Percentiles rank a stretch among this genome's conserved stretches.
These are phyloP conservation scores for Sarcophilus harrisii DNA, from an alignment of 2,797 vertebrate genomes.

Conservation along the genomic window DNA sequence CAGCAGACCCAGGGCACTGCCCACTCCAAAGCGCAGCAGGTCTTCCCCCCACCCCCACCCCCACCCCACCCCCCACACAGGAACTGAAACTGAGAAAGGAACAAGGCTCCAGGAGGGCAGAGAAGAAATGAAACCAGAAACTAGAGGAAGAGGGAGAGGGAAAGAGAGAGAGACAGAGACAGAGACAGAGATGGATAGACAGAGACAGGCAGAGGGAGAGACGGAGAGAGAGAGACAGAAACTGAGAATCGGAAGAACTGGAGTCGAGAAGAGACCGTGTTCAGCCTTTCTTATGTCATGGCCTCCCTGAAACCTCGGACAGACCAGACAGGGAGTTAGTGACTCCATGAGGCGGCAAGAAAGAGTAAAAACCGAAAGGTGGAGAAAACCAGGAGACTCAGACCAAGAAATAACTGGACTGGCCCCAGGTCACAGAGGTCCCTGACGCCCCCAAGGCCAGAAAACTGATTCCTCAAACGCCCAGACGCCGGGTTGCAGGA, in stretches of 20 bases:
- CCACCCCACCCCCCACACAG: not conserved
- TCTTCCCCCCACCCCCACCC: too few species aligned
- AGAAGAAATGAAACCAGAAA: not conserved
- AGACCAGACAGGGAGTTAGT: not conserved
- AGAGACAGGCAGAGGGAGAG: not conserved
- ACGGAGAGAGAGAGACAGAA: too few species aligned
- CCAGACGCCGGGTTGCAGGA: too few species aligned
- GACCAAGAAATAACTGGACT: not conserved
- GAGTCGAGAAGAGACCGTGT: too few species aligned
- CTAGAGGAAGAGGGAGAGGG: accelerated
- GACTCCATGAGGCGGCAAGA: not conserved
- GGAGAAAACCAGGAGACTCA: not conserved
- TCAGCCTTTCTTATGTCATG: too few species aligned
- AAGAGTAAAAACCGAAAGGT: not conserved
- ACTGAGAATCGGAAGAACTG: not conserved
- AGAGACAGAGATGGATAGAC: too few species aligned
- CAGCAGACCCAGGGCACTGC: not conserved
- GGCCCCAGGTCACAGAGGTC: too few species aligned
- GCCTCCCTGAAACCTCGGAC: not conserved
- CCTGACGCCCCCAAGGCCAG: too few species aligned
- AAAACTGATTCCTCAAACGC: too few species aligned
- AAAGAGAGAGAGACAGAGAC: not conserved
- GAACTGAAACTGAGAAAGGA: too few species aligned
- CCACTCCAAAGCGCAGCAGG: not conserved
- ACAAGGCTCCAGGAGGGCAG: not conserved